These are phyloP conservation scores for Sthenelais limicola DNA, from an alignment of 2,888 invertebrate genomes.

Conservation along the genomic window DNA sequence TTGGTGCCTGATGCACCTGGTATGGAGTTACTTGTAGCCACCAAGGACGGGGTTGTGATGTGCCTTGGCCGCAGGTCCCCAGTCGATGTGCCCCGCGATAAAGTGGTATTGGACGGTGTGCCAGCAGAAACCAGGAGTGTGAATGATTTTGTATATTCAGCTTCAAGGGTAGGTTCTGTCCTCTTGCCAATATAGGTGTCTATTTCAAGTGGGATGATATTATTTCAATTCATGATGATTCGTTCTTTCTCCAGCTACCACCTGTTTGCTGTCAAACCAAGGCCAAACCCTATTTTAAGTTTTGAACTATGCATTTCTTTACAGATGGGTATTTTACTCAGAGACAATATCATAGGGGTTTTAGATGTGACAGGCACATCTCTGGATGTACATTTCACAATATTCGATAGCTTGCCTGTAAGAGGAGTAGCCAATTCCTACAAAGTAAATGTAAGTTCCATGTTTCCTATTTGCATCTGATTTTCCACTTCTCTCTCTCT, in stretches of 20 bases:
- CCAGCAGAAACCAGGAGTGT: slow-evolving; percentile 40
- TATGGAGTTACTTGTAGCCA: slow-evolving; percentile 63
- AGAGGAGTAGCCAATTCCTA: slow-evolving; percentile 1
- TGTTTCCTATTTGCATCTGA: too few species aligned
- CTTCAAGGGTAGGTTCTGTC: slow-evolving; percentile 16
- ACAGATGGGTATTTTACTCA: slow-evolving; percentile 23
- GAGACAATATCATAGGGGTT: neutral
- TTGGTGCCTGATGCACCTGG: slow-evolving; percentile 60
- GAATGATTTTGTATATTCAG: slow-evolving; percentile 41
- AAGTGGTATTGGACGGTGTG: slow-evolving; percentile 30
- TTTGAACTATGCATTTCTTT: neutral
- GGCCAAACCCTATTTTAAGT: neutral
- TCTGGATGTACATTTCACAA: slow-evolving; percentile 12
- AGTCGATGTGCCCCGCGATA: neutral
- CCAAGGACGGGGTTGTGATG: slow-evolving; percentile 66
- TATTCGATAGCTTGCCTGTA: slow-evolving; percentile 26
- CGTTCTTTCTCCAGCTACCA: too few species aligned
- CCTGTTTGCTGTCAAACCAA: too few species aligned
- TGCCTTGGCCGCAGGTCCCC: slow-evolving; percentile 58
- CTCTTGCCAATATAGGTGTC: too few species aligned
- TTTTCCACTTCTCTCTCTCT: too few species aligned
- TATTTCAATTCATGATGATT: too few species aligned
- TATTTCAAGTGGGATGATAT: too few species aligned
- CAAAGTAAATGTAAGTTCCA: slow-evolving; percentile 34
- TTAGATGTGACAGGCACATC: slow-evolving; percentile 32